Evolutionary conservation across 2,797 vertebrate genomes (phyloP).

Genomic region (Hydrophis major): DNA sequence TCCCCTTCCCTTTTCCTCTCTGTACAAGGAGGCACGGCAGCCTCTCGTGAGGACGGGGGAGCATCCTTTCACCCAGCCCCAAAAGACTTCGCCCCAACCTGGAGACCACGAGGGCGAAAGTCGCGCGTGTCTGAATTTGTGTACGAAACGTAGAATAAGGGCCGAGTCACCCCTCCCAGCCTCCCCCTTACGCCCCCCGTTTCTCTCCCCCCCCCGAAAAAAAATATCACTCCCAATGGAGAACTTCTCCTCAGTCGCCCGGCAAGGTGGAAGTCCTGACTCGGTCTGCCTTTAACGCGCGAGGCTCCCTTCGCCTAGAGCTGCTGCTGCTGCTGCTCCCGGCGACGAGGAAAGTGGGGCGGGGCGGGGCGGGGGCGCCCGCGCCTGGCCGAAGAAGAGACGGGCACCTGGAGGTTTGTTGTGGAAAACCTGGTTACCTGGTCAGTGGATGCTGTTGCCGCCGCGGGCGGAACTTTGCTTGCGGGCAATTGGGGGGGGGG

Average conservation of each 20-base stretch:
- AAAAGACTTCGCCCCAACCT: background rate
- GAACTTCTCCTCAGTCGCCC: slow-evolving; percentile 10
- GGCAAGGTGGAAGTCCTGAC: slow-evolving; percentile 38
- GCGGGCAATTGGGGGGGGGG: background rate
- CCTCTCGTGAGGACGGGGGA: background rate
- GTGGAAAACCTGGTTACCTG: slow-evolving; percentile 66
- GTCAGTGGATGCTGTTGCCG: slow-evolving; percentile 62
- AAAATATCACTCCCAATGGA: slow-evolving; percentile 33
- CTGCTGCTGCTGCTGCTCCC: slow-evolving; percentile 35
- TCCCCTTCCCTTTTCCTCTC: background rate
- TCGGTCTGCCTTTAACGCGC: background rate
- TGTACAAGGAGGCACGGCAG: background rate
- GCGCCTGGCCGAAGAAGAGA: slow-evolving; percentile 32
- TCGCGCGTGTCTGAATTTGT: background rate
- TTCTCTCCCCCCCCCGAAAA: background rate
- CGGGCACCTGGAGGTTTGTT: slow-evolving; percentile 55
- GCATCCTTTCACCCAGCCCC: background rate
- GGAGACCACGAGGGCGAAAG: slow-evolving; percentile 27
- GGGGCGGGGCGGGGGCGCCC: slow-evolving; percentile 1
- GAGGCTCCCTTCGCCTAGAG: background rate
- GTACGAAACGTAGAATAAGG: background rate
- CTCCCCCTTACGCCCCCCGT: background rate
- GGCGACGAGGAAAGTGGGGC: background rate
- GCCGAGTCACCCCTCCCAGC: background rate
- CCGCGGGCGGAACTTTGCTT: slow-evolving; percentile 52